Base-by-base conservation (phyloP, 1,140 invertebrate species). In the Macrosteles quadrilineatus region DNA sequence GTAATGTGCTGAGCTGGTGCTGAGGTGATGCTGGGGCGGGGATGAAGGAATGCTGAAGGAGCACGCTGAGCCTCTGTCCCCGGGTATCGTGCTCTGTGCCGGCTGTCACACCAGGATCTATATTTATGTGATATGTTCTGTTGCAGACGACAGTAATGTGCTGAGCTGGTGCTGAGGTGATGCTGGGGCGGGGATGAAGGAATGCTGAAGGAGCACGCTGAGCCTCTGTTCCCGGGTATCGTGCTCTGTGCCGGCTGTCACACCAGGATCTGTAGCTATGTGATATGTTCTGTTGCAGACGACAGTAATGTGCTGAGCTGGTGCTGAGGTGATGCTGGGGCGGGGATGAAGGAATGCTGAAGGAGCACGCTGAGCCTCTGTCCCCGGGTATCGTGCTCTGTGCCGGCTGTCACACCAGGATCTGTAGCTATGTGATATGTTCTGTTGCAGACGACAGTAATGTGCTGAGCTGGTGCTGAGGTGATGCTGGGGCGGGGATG, bases 31-130 rank as follows among this genome's bases (percentile, higher is more conserved):
- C 32, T 36, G 32, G 14, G 32, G 32, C 32, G 47, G 47, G n/a
- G n/a, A 19, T 50, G n/a, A 50, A 50, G 47, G 47, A 21, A 50
- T 50, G 47, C 47, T 50, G 47, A 50, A 50, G 47, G 47, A 50
- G 47, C 47, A 50, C 47, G n/a, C n/a, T 50, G 47, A 50, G 47
- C n/a, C 47, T 19, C 47, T 50, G 4, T 4, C 14, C 47, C n/a
- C 36, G 36, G 67, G 73, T 45, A 59, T 68, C 45, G 67, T 17
- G 36, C 36, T 40, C 36, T 40, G 36, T 40, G 36, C 36, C 17
- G 36, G n/a, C 6, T 50, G 47, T 50, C 47, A 50, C 47, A 3
- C 47, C 4, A 50, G 21, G 47, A 6, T 50, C 14, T 19, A 50
- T 50, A 11, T 6, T 50, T 4, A 50, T n/a, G 21, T 17, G 21